Conservation (phyloP, 2,888 invertebrate species). For the Trichogramma dendrolimi region DNA sequence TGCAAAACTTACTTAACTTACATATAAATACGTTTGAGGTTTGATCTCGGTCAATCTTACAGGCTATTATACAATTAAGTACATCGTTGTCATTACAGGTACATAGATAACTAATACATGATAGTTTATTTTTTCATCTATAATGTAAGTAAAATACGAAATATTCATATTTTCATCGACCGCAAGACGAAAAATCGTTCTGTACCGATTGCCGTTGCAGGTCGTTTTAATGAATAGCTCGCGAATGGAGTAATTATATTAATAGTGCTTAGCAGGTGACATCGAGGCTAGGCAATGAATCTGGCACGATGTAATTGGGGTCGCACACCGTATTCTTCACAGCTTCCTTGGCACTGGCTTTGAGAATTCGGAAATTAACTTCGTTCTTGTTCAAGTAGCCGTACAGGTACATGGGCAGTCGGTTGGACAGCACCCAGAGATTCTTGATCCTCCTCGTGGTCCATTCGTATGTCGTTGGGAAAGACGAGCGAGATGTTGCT, state of each 20-base stretch:
- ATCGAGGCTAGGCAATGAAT: conserved; percentile 39
- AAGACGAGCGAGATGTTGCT: conserved; percentile 67
- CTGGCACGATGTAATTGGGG: conserved; percentile 52
- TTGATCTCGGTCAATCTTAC: too few species aligned
- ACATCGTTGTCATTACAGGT: too few species aligned
- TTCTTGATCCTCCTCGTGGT: conserved; percentile 66
- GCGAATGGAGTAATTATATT: background rate
- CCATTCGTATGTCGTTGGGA: conserved; percentile 77
- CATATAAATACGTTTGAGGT: background rate
- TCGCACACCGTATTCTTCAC: conserved; percentile 69
- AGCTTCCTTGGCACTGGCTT: conserved; percentile 62
- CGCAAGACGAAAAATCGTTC: background rate
- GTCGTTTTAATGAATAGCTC: too few species aligned
- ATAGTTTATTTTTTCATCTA: conserved; percentile 20
- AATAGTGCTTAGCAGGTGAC: conserved; percentile 38
- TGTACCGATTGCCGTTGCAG: too few species aligned
- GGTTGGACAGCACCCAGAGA: conserved; percentile 75
- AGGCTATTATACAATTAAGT: too few species aligned
- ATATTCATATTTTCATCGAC: background rate
- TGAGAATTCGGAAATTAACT: conserved; percentile 71
- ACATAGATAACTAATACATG: background rate
- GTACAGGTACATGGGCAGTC: conserved; percentile 70
- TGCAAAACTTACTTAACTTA: conserved; percentile 3
- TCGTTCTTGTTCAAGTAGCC: conserved; percentile 61
- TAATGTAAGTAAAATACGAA: background rate